Percentiles rank a stretch among this genome's conserved stretches.
phyloP scores from a whole-genome alignment of 2,113 vertebrate species.

The Indri indri region DNA sequence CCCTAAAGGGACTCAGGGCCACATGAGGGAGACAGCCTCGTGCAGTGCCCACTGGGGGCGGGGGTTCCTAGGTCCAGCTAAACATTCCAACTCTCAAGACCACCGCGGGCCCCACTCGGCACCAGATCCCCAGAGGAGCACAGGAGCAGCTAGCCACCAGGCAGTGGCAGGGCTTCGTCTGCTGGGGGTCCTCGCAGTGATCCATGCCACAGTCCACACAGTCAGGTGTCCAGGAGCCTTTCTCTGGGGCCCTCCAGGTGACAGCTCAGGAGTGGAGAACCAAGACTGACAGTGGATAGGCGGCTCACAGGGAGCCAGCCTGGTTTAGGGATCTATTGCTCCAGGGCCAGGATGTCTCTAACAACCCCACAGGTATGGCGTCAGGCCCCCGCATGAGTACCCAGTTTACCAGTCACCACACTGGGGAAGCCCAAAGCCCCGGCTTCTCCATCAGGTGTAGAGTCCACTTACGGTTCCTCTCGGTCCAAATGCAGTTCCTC shows the following conservation, averaged over 20 bases:
- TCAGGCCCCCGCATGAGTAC: not conserved
- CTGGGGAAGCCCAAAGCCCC: not conserved
- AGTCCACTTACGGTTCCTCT: not conserved
- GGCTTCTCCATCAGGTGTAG: not conserved
- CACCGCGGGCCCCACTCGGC: not conserved
- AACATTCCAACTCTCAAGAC: not conserved
- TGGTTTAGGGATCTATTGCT: not conserved
- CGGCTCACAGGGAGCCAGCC: not conserved
- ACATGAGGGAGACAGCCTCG: not conserved
- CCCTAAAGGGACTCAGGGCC: not conserved
- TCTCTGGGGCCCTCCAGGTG: not conserved
- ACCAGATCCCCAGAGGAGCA: not conserved
- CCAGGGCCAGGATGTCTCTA: not conserved
- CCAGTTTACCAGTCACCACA: not conserved
- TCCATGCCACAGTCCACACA: not conserved
- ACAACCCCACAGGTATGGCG: not conserved
- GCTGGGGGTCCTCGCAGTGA: not conserved
- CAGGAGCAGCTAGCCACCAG: not conserved
- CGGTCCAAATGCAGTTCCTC: not conserved
- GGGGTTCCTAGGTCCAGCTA: not conserved
- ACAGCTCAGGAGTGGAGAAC: not conserved
- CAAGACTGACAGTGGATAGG: not conserved
- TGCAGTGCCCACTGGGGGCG: not conserved
- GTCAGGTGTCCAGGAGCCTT: not conserved
- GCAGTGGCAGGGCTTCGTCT: not conserved